Percentiles rank a stretch among this genome's conserved stretches.
Conservation (phyloP, 2,797 vertebrate species). For the Liasis olivaceus region DNA sequence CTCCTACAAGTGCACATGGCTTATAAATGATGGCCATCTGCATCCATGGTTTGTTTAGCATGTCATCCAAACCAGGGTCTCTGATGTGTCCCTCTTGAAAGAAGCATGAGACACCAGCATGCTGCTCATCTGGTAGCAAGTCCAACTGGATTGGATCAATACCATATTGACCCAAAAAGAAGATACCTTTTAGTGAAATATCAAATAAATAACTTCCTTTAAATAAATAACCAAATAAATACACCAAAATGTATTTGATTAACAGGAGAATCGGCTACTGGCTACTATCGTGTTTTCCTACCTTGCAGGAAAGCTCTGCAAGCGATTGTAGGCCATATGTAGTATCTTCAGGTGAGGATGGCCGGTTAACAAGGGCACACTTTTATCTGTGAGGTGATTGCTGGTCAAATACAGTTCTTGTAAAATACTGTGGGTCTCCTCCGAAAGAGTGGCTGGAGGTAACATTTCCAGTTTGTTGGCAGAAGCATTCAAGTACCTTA, state of each 20-base stretch:
- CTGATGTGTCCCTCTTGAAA: background rate
- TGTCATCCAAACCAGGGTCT: background rate
- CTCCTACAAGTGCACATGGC: background rate
- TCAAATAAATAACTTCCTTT: background rate
- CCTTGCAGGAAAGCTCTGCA: constrained; percentile 97
- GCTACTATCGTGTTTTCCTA: constrained; percentile 54
- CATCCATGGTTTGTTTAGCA: background rate
- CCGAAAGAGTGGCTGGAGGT: constrained; percentile 90
- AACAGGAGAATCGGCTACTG: background rate
- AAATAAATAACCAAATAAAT: background rate
- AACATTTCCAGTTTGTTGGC: constrained; percentile 95
- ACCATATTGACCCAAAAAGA: background rate
- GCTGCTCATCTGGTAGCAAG: background rate
- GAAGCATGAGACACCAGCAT: background rate
- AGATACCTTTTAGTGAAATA: background rate
- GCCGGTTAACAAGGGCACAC: constrained; percentile 90
- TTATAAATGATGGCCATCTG: background rate
- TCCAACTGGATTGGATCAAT: background rate
- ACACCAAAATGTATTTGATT: background rate
- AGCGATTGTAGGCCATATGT: constrained; percentile 95
- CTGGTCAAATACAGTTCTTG: constrained; percentile 97
- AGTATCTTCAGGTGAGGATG: constrained; percentile 90
- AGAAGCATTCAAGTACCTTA: constrained; percentile 92
- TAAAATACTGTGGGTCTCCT: constrained; percentile 90
- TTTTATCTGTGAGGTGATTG: constrained; percentile 94